Evolutionary conservation across 2,113 vertebrate species (phyloP).

Genomic region (Eolophus roseicapilla): DNA sequence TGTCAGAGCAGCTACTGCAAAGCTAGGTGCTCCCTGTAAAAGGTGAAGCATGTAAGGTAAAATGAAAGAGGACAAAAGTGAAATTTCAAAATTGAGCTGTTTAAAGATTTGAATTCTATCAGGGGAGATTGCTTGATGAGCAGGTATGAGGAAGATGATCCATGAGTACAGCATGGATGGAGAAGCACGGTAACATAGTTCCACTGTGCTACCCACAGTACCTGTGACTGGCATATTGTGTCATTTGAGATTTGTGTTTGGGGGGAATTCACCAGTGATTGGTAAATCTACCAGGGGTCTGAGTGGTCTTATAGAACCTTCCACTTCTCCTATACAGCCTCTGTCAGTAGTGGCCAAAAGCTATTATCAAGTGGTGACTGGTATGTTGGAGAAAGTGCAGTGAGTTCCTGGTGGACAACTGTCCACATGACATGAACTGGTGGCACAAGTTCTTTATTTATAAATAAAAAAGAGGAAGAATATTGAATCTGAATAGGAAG

Average conservation of each 20-base stretch:
- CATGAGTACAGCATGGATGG: neutral
- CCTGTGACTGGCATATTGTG: neutral
- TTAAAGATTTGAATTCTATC: neutral
- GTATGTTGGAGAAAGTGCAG: neutral
- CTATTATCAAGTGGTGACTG: neutral
- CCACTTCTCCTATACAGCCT: neutral
- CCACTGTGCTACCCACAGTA: neutral
- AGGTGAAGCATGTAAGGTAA: neutral
- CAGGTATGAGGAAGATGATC: neutral
- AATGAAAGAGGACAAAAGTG: neutral
- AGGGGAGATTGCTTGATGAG: neutral
- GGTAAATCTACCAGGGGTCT: neutral
- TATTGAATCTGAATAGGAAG: neutral
- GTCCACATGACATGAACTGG: neutral
- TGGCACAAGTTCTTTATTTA: neutral
- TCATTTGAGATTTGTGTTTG: neutral
- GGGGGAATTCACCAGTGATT: neutral
- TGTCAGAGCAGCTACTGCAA: conserved; percentile 53
- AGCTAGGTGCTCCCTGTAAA: conserved; percentile 27
- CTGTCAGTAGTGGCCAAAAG: neutral
- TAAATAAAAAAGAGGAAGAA: neutral
- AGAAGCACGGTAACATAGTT: neutral
- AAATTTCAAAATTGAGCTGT: neutral
- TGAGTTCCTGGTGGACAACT: neutral
- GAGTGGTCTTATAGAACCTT: neutral